These are phyloP conservation scores for Aphaenogaster ashmeadi DNA, from an alignment of 1,140 invertebrate species.

Conservation along the genomic window DNA sequence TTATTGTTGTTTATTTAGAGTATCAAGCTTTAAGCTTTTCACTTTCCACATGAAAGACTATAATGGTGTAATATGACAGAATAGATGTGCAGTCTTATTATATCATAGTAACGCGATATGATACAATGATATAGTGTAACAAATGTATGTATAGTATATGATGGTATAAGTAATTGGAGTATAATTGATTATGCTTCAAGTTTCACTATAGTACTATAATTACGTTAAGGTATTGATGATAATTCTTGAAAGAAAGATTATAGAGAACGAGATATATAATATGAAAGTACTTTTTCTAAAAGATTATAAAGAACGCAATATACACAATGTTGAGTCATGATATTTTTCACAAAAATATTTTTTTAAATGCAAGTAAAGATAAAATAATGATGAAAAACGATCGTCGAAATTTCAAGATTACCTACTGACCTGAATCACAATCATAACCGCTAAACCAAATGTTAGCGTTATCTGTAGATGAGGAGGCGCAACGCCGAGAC, in stretches of 20 bases:
- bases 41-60: background rate
- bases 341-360: constrained; percentile 4
- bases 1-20: constrained; percentile 1
- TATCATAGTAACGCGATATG: background rate
- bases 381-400: too few relatives aligned
- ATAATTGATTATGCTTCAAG: constrained; percentile 8
- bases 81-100: constrained; percentile 10
- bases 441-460: constrained; percentile 91
- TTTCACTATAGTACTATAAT: background rate
- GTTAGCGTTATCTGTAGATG: constrained; percentile 89
- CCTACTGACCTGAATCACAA: constrained; percentile 89
- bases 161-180: background rate
- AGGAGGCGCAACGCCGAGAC: constrained; percentile 78
- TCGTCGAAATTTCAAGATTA: background rate
- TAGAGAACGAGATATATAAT: background rate
- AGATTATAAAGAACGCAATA: background rate
- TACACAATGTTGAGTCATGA: background rate
- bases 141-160: background rate
- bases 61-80: background rate
- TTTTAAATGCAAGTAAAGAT: background rate
- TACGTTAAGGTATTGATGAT: background rate
- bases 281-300: background rate
- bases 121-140: background rate
- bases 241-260: background rate
- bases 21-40: constrained; percentile 11